Conservation (phyloP, 2,797 vertebrate species). For the Hydrocynus forskahlii region DNA sequence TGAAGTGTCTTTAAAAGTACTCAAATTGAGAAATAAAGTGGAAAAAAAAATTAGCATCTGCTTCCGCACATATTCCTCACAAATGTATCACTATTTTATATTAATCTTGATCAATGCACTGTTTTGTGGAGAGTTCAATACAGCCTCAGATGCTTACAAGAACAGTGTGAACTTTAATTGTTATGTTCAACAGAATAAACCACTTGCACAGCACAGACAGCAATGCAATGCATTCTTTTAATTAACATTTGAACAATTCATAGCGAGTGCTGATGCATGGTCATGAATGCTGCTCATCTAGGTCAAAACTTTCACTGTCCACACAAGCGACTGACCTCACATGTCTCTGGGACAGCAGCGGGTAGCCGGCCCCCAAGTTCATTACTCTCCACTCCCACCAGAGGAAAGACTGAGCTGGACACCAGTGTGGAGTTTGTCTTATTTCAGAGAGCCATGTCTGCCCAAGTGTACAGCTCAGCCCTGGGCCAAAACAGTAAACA, state of each 20-base stretch:
- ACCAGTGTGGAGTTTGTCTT: constrained; percentile 24
- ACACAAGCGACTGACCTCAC: constrained; percentile 18
- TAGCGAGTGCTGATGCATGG: constrained; percentile 1
- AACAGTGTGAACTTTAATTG: neutral
- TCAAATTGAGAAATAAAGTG: neutral
- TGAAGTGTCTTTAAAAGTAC: no score
- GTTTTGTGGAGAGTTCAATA: neutral
- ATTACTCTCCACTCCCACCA: constrained; percentile 30
- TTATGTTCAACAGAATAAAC: neutral
- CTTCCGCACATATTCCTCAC: no score
- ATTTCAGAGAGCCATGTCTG: constrained; percentile 30
- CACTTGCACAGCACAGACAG: neutral
- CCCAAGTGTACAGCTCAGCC: constrained; percentile 31
- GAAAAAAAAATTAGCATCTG: no score
- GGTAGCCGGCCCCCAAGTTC: neutral
- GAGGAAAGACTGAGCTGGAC: constrained; percentile 19
- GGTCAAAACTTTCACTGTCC: constrained; percentile 28
- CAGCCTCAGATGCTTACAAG: neutral
- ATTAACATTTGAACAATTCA: neutral
- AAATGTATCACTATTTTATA: no score
- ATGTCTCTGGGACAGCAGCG: neutral
- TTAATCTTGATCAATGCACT: neutral
- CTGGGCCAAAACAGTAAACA: constrained; percentile 15
- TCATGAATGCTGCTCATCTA: constrained; percentile 23
- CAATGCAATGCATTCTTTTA: neutral